Base-by-base conservation (phyloP, 2,888 invertebrate genomes). In the Hoplodrina blanda region DNA sequence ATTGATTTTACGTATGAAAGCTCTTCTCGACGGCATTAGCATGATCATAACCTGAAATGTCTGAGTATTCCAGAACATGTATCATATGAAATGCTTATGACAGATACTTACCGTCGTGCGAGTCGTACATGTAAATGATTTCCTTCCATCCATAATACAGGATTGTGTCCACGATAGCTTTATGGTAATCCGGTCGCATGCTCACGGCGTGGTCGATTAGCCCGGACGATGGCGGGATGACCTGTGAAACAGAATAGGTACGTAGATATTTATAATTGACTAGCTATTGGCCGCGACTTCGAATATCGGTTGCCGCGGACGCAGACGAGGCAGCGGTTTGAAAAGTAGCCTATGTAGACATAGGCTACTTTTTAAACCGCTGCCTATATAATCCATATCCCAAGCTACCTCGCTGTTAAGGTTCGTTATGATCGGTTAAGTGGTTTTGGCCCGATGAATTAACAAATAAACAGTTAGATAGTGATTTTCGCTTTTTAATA, bases 161-260 rank as follows among this genome's bases (percentile, higher is more conserved):
- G 88, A 99, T 98, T 71, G 99, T 98, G 95, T 99, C 99, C 84
- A 99, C 98, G 90, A 99, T 98, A 71, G 99, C 99, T 89, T 98
- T 98, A 93, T 99, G 98, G 95, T 99, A 99, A 94, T 99, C 98
- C 52, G 99, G 99, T 78, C 99, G 97, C 98, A 99, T 98, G 92
- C 98, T 98, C 88, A 99, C 98, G 64, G 98, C 99, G 91, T 98
- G 98, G 95, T 98, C 98, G 87, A 98, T 96, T 85, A 98, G 97
- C n/a, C 98, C 98, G 3, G 98, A 98, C 20, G 98, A 98, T 46
- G 98, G 98, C 15, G 98, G 98, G 76, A 98, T 96, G 57, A 98
- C 98, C 98, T 98, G 92, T 19, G 62, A 76, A 83, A 77, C 50
- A 81, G 41, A 80, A 61, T 46, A 52, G 8, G 2, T 11, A 41